These are phyloP conservation scores for Tylochromis polylepis DNA, from an alignment of 2,113 vertebrate genomes.

Conservation along the genomic window DNA sequence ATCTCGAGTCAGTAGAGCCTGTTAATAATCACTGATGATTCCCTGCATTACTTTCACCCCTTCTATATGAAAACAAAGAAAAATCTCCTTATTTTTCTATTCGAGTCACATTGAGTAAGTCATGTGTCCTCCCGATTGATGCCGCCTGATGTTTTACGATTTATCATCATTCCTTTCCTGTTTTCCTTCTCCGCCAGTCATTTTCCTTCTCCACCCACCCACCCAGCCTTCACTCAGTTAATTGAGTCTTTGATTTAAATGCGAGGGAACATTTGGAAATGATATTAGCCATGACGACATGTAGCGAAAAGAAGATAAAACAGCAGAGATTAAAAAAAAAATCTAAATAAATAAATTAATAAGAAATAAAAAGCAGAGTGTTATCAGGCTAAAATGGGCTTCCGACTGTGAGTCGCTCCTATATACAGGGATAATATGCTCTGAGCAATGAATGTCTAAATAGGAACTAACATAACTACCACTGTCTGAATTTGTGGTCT, in stretches of 20 bases:
- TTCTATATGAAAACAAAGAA: not conserved
- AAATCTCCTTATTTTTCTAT: not conserved
- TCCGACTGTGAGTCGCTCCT: not conserved
- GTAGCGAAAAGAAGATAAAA: conserved; percentile 15
- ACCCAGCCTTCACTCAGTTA: not conserved
- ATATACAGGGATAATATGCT: not conserved
- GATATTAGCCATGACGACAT: conserved; percentile 24
- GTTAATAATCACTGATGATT: conserved; percentile 15
- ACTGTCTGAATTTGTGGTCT: not conserved
- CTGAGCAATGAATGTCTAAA: not conserved
- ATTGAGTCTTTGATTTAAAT: conserved; percentile 42
- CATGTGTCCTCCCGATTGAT: not conserved
- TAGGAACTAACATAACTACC: not conserved
- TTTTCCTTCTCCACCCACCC: not conserved
- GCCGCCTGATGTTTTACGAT: not conserved
- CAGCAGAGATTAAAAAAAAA: not conserved
- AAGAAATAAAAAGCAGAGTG: not conserved
- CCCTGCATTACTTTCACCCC: not conserved
- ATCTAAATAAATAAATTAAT: not conserved
- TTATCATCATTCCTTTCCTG: not conserved
- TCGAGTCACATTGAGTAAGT: not conserved
- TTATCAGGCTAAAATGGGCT: not conserved
- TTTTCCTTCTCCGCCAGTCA: not conserved
- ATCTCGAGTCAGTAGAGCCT: not conserved
- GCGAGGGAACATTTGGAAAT: conserved; percentile 5